Percentiles rank a stretch among this genome's conserved stretches.
Conservation (phyloP, 2,888 invertebrate species). For the Psylliodes chrysocephalus region DNA sequence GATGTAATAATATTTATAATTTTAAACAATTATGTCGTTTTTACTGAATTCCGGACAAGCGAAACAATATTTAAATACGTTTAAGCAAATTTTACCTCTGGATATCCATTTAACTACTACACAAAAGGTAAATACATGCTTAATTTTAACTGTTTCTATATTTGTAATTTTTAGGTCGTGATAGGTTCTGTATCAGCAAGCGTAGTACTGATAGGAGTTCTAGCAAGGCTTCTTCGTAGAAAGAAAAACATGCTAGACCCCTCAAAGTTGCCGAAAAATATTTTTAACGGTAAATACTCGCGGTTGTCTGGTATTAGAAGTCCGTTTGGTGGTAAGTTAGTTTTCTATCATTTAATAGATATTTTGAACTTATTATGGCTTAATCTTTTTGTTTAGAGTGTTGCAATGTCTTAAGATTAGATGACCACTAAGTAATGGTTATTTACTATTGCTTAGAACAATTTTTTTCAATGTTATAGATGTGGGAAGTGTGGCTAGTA, state of each 20-base stretch:
- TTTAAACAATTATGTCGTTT: constrained; percentile 55
- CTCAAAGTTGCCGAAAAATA: constrained; percentile 30
- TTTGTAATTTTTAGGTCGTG: constrained; percentile 69
- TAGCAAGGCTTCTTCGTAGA: constrained; percentile 83
- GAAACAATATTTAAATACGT: constrained; percentile 68
- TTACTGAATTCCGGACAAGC: constrained; percentile 69
- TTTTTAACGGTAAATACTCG: constrained; percentile 66
- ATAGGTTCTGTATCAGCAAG: constrained; percentile 81
- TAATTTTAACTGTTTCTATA: neutral
- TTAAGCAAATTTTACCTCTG: constrained; percentile 65
- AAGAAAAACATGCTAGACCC: constrained; percentile 73
- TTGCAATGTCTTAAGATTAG: too few relatives aligned
- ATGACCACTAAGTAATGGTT: too few relatives aligned
- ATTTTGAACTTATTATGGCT: too few relatives aligned
- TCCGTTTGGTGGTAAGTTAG: constrained; percentile 69
- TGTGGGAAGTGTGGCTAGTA: constrained; percentile 73
- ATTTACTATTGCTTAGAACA: too few relatives aligned
- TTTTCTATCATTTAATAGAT: too few relatives aligned
- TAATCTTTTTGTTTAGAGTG: too few relatives aligned
- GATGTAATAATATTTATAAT: constrained; percentile 11
- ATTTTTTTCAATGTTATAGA: too few relatives aligned
- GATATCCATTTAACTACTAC: constrained; percentile 71
- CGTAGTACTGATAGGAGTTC: constrained; percentile 81
- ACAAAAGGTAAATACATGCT: constrained; percentile 70
- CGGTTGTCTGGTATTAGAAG: constrained; percentile 72